Evolutionary conservation across 2,797 vertebrate species (phyloP).

Genomic region (Anableps anableps): DNA sequence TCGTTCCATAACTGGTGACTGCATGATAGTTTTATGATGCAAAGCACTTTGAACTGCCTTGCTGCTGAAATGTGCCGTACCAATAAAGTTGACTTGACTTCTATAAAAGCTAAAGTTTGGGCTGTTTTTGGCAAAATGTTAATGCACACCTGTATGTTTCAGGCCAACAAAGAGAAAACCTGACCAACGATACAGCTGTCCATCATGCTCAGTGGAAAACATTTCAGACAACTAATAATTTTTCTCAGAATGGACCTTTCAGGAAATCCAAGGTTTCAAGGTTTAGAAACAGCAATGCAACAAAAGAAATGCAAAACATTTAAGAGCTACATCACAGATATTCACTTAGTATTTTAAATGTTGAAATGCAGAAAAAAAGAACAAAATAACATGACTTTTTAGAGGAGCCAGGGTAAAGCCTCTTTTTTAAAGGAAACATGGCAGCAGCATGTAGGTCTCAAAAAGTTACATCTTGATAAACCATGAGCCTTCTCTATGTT

Average conservation of each 20-base stretch:
- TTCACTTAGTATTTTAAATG: neutral
- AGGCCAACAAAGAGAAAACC: neutral
- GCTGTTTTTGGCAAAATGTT: too few relatives aligned
- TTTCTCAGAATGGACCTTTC: too few relatives aligned
- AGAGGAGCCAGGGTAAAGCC: neutral
- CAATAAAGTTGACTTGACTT: too few relatives aligned
- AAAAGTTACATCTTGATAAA: neutral
- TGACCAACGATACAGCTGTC: neutral
- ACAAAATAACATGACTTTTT: neutral
- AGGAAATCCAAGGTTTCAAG: neutral
- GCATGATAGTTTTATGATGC: too few relatives aligned
- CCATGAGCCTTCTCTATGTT: neutral
- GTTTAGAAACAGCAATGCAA: neutral
- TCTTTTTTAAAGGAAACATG: neutral
- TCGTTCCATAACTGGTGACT: too few relatives aligned
- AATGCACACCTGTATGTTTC: too few relatives aligned
- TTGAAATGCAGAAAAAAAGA: neutral
- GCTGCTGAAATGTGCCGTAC: too few relatives aligned
- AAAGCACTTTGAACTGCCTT: too few relatives aligned
- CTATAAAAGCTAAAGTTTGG: neutral
- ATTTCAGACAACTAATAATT: neutral
- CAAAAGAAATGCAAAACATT: neutral
- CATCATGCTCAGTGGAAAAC: neutral
- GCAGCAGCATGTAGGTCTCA: neutral
- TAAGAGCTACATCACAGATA: neutral